Percentiles rank a stretch among this genome's conserved stretches.
These are phyloP conservation scores for Drosophila meridionalis DNA, from an alignment of 2,888 invertebrate species.

Conservation along the genomic window DNA sequence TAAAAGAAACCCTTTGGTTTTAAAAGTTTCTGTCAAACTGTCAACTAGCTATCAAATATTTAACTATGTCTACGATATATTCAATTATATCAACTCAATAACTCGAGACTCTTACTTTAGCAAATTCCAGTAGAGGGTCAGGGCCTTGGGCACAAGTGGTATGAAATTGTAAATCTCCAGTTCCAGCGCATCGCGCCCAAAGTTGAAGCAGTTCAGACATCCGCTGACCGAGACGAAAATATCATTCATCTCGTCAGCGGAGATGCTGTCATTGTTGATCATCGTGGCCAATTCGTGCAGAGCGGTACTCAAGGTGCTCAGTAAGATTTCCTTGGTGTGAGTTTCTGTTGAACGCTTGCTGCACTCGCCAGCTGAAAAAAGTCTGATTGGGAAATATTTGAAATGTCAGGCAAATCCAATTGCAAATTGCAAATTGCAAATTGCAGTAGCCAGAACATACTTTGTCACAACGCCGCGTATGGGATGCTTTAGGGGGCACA, in stretches of 20 bases:
- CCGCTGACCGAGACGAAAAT: constrained; percentile 75
- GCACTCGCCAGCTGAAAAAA: constrained; percentile 48
- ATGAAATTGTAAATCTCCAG: constrained; percentile 66
- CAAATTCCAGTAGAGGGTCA: constrained; percentile 72
- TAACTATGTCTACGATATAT: too few relatives aligned
- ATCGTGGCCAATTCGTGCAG: constrained; percentile 53
- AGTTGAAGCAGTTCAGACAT: constrained; percentile 83
- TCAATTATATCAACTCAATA: neutral
- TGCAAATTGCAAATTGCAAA: neutral
- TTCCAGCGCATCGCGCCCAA: constrained; percentile 76
- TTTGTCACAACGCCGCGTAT: constrained; percentile 83
- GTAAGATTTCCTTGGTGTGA: constrained; percentile 52
- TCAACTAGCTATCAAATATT: too few relatives aligned
- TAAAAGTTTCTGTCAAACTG: too few relatives aligned
- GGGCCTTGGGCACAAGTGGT: constrained; percentile 69
- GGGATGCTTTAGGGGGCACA: constrained; percentile 83
- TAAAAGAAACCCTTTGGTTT: too few relatives aligned
- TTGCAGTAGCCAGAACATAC: constrained; percentile 53
- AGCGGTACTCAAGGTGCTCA: constrained; percentile 61
- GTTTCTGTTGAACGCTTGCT: constrained; percentile 11
- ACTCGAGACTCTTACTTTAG: constrained; percentile 54
- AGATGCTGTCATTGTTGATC: neutral
- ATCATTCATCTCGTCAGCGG: constrained; percentile 64
- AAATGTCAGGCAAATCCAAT: neutral
- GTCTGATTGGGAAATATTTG: constrained; percentile 25